These are phyloP conservation scores for Pangasius mekongensis DNA, from an alignment of 2,797 vertebrate genomes.

Conservation along the genomic window DNA sequence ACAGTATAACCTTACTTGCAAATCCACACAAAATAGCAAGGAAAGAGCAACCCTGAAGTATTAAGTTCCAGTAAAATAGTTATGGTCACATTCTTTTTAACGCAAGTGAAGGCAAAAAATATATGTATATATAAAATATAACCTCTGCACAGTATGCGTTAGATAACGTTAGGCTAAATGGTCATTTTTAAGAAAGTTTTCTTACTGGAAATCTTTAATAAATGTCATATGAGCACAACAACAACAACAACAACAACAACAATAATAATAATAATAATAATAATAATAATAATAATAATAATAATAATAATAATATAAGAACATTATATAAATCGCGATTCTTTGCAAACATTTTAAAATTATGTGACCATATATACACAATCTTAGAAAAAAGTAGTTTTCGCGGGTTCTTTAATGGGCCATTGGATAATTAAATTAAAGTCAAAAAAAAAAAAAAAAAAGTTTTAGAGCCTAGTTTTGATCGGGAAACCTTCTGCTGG, in stretches of 20 bases:
- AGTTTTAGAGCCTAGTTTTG: neutral
- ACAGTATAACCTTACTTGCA: neutral
- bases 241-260: neutral
- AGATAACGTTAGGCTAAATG: neutral
- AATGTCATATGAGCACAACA: neutral
- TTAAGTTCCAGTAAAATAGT: neutral
- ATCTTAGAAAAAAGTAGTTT: neutral
- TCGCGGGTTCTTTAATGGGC: neutral
- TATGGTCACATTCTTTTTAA: neutral
- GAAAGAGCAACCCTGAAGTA: neutral
- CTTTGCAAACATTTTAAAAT: neutral
- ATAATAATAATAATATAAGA: neutral
- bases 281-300: neutral
- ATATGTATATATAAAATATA: neutral
- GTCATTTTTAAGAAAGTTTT: neutral
- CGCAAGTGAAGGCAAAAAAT: neutral
- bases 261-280: neutral
- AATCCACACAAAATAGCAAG: neutral
- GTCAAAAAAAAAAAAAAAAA: neutral
- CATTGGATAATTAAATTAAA: neutral
- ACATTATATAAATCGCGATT: neutral
- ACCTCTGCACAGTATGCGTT: neutral
- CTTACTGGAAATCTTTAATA: neutral
- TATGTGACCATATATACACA: neutral
- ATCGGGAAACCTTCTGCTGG: neutral